Base-by-base conservation (phyloP, 37 sponge, comb jelly and placozoan genomes). In the Amphimedon queenslandica region DNA sequence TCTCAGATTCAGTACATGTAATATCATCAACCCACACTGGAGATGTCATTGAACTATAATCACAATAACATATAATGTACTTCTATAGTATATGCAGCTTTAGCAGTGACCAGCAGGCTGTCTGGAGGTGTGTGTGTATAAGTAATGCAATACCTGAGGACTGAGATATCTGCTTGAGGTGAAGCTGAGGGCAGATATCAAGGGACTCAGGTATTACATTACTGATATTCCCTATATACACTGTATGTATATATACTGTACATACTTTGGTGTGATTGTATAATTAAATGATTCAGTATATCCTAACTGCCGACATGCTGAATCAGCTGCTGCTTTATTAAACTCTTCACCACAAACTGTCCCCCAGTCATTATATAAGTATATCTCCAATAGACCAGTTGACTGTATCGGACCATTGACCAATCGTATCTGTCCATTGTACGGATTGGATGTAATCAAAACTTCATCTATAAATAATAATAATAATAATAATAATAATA, bases 301-400 rank as follows among this genome's bases (percentile, higher is more conserved):
- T 11, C 84, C 84, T 27, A 84, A 58, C 27, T 84, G 84, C 25
- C 84, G n/a, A 56, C 84, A 84, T 29, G 77, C 67, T 24, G 84
- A 71, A 35, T 84, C 79, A 30, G 84, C 84, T 6, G 47, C 84
- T n/a, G 41, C 79, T 32, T 72, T 42, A 13, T 31, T 71, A 56
- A 84, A 78, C 30, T 64, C 27, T 63, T 27, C 24, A 11, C 36
- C 66, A 80, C 90, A 92, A 29, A 84, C 73, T 58, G 90, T 89
- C 32, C 85, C 93, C 93, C 75, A 74, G 68, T 42, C 30, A 4
- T 24, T 35, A 37, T 57, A 35, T 42, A 47, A 91, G 79, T 55
- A 63, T 30, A 76, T 68, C 64, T 73, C 75, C 38, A 71, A 79
- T 43, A 60, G 8, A 16, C 75, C 79, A 18, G 53, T 47, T 47